phyloP scores from a whole-genome alignment of 2,888 invertebrate species.

The Conomelus anceps region DNA sequence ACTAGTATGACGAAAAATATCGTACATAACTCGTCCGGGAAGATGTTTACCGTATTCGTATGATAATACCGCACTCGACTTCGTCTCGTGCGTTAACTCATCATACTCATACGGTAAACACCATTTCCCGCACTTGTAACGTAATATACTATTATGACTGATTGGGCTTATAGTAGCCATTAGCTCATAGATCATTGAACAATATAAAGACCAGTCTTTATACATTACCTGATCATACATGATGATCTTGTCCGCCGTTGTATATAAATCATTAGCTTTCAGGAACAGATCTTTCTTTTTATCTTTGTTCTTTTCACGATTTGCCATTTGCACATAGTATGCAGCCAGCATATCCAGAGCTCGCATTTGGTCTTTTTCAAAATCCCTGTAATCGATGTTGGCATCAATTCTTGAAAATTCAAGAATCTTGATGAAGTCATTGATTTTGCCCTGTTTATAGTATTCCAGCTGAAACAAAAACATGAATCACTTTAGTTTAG shows the following conservation, averaged over 20 bases:
- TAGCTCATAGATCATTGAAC: not conserved
- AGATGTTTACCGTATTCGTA: too few species aligned
- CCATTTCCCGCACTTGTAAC: too few species aligned
- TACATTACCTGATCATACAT: constrained; percentile 92
- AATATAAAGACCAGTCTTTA: not conserved
- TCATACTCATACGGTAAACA: too few species aligned
- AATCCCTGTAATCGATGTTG: constrained; percentile 78
- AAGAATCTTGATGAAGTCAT: constrained; percentile 90
- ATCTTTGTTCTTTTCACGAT: constrained; percentile 90
- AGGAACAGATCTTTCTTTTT: constrained; percentile 89
- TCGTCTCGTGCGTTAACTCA: too few species aligned
- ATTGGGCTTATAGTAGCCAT: not conserved
- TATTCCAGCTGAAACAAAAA: constrained; percentile 74
- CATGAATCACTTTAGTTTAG: too few species aligned
- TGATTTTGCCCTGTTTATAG: constrained; percentile 86
- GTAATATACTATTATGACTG: not conserved
- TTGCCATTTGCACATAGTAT: constrained; percentile 94
- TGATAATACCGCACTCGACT: too few species aligned
- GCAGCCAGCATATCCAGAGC: constrained; percentile 96
- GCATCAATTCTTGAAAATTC: constrained; percentile 83
- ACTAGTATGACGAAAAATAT: too few species aligned
- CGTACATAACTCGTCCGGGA: too few species aligned
- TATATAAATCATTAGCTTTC: constrained; percentile 94
- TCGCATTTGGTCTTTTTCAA: constrained; percentile 96
- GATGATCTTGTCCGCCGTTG: constrained; percentile 97